Evolutionary conservation across 2,113 vertebrate species (phyloP).

Genomic region (Hystrix cristata): DNA sequence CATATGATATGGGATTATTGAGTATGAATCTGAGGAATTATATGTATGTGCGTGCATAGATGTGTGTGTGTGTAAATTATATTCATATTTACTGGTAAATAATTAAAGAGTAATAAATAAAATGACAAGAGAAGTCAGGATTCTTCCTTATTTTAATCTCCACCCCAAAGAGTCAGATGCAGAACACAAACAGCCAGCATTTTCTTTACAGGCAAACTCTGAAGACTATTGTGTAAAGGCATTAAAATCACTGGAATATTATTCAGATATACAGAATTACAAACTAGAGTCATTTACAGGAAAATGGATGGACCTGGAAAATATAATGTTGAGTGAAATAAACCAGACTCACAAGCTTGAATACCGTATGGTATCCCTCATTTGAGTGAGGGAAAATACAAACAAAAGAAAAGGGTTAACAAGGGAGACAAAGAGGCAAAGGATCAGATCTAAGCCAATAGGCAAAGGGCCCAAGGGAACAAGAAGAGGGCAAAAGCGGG

Average conservation of each 20-base stretch:
- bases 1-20: neutral
- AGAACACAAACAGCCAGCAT: neutral
- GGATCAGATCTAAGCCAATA: too few relatives aligned
- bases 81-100: neutral
- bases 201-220: neutral
- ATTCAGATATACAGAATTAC: too few relatives aligned
- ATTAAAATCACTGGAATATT: neutral
- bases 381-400: too few relatives aligned
- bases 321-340: too few relatives aligned
- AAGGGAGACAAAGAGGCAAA: too few relatives aligned
- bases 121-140: neutral
- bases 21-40: neutral
- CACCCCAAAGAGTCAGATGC: neutral
- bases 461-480: too few relatives aligned
- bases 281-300: too few relatives aligned
- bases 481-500: too few relatives aligned
- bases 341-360: too few relatives aligned
- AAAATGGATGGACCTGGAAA: too few relatives aligned
- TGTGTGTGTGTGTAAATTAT: neutral
- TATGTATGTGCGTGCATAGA: neutral
- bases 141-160: neutral
- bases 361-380: too few relatives aligned
- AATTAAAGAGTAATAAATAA: neutral
- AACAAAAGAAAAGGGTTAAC: too few relatives aligned
- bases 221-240: neutral